A percentile compares a stretch with the other conserved stretches of the same genome.
phyloP scores from a whole-genome alignment of 2,888 invertebrate genomes.

The Rhamnusium bicolor region DNA sequence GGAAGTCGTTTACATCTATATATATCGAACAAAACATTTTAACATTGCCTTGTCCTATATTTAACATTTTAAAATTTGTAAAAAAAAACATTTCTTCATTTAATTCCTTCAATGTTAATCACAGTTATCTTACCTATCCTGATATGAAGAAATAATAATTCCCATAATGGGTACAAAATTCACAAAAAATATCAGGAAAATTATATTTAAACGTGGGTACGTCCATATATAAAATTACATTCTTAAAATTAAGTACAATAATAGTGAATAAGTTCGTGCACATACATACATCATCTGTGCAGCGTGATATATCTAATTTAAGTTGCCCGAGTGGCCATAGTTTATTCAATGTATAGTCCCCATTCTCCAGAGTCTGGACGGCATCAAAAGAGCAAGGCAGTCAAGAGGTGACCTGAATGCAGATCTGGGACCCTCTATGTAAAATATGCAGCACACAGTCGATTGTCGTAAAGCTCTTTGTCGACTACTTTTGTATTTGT shows the following conservation, averaged over 20 bases:
- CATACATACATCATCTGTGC: background rate
- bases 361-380: conserved; percentile 45
- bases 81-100: too few species aligned
- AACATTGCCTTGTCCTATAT: too few species aligned
- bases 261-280: conserved; percentile 11
- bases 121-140: too few species aligned
- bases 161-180: too few species aligned
- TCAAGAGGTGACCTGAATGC: conserved; percentile 69
- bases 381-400: conserved; percentile 69
- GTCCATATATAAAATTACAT: background rate
- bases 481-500: conserved; percentile 63
- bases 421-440: conserved; percentile 64
- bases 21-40: too few species aligned
- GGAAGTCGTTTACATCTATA: too few species aligned
- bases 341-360: conserved; percentile 49
- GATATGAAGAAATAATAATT: too few species aligned
- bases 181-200: background rate
- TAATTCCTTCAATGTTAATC: too few species aligned
- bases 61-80: too few species aligned
- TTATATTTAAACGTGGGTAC: too few species aligned
- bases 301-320: conserved; percentile 45
- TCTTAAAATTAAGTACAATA: background rate
- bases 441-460: conserved; percentile 67
- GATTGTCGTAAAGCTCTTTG: conserved; percentile 60
- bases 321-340: conserved; percentile 50